Base-by-base conservation (phyloP, 2,113 vertebrate species). In the Xiphophorus couchianus region DNA sequence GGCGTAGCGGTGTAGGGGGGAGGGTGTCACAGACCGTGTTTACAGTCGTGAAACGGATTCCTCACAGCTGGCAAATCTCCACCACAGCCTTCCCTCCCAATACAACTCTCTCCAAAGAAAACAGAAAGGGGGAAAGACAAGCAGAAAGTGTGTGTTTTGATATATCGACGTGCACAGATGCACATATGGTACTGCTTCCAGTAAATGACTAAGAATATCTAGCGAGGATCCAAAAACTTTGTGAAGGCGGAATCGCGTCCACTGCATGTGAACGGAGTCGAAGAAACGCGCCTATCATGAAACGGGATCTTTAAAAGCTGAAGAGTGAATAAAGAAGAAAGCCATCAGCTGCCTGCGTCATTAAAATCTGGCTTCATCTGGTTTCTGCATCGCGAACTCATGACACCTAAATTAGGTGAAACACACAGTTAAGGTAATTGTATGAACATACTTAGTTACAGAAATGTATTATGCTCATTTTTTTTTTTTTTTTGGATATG, bases 21-120 rank as follows among this genome's bases (percentile, higher is more conserved):
- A 10, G 22, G 27, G 51, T 9, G 60, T 25, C 42, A 31, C 68
- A 42, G n/a, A 48, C 42, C 72, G 73, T 89, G 88, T 91, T 93
- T 93, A 92, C 88, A 88, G 70, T 88, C 60, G 60, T 90, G 83
- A 87, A 93, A 90, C 76, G 88, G 90, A 93, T 92, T 87, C 80
- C 79, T 84, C 71, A 76, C 90, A 91, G 88, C 86, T 63, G 74
- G 86, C 60, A 71, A 78, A 74, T 76, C 86, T 74, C 60, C 69
- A 44, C 64, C 78, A 42, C 78, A 75, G 65, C 71, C 64, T 70
- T 29, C 27, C 51, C 51, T 25, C 51, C 15, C 51, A 22, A n/a
- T 19, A 2, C 22, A 58, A 58, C 51, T 22, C 5, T 58, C 19
- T 58, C 51, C 51, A 58, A 58, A 71, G 65, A 54, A 25, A 73